These are phyloP conservation scores for Notechis scutatus DNA, from an alignment of 2,113 vertebrate genomes.

Conservation along the genomic window DNA sequence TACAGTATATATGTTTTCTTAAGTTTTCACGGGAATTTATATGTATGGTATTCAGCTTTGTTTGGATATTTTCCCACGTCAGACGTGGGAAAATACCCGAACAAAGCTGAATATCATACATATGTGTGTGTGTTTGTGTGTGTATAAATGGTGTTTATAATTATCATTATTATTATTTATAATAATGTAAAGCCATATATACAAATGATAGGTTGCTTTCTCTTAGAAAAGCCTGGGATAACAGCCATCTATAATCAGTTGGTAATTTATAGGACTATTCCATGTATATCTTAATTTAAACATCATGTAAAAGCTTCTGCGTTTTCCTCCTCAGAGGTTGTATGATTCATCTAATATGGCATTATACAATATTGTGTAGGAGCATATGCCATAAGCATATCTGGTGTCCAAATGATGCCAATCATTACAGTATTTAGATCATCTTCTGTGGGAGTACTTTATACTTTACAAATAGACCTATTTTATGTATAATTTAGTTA, in stretches of 20 bases:
- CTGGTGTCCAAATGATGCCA: slow-evolving; percentile 14
- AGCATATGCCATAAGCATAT: background rate
- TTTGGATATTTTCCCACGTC: too few species aligned
- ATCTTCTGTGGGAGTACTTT: background rate
- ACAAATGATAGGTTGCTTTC: background rate
- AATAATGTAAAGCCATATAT: too few species aligned
- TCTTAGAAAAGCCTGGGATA: slow-evolving; percentile 3
- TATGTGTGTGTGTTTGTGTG: too few species aligned
- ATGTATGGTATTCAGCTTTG: too few species aligned
- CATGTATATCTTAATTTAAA: background rate
- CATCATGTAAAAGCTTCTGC: slow-evolving; percentile 5
- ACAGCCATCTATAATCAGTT: slow-evolving; percentile 21
- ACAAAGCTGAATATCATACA: too few species aligned
- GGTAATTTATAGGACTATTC: background rate
- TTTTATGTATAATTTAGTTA: slow-evolving; percentile 14
- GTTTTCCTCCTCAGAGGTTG: slow-evolving; percentile 17
- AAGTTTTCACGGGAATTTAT: too few species aligned
- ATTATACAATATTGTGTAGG: background rate
- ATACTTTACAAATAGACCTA: slow-evolving; percentile 31
- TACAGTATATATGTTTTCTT: too few species aligned
- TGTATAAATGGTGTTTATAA: background rate
- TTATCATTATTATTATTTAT: background rate
- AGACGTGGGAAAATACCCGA: too few species aligned
- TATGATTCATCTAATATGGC: background rate
- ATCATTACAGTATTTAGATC: slow-evolving; percentile 28